Evolutionary conservation across 2,113 vertebrate species (phyloP).

Genomic region (Platycercus adscitus): DNA sequence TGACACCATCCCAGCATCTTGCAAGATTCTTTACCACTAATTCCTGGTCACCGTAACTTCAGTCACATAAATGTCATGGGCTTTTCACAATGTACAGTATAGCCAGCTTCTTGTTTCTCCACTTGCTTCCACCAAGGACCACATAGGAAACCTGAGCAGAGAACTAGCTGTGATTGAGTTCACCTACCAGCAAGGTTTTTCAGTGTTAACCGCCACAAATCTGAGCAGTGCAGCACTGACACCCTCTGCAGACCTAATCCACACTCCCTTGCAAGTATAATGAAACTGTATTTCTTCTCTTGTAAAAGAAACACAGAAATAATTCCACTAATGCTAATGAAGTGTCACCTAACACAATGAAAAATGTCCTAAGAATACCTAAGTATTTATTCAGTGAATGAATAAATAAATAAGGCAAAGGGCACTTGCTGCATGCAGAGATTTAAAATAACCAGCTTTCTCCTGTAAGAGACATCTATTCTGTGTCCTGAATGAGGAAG

Average conservation of each 20-base stretch:
- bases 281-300: neutral
- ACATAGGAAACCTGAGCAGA: neutral
- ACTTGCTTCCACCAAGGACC: neutral
- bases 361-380: neutral
- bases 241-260: neutral
- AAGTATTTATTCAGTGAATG: neutral
- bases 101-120: neutral
- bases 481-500: neutral
- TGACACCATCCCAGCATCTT: neutral
- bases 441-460: neutral
- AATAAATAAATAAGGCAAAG: constrained; percentile 3
- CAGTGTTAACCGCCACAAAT: neutral
- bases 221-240: neutral
- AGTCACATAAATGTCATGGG: neutral
- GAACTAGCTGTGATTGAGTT: neutral
- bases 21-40: neutral
- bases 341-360: neutral
- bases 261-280: neutral
- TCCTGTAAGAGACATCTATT: neutral
- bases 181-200: neutral
- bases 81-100: neutral
- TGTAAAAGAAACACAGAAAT: neutral
- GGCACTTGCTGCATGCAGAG: neutral
- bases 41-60: neutral
- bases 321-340: neutral